A percentile compares a stretch with the other conserved stretches of the same genome.
Evolutionary conservation across 2,888 invertebrate species (phyloP).

Genomic region (Chorisops tibialis): DNA sequence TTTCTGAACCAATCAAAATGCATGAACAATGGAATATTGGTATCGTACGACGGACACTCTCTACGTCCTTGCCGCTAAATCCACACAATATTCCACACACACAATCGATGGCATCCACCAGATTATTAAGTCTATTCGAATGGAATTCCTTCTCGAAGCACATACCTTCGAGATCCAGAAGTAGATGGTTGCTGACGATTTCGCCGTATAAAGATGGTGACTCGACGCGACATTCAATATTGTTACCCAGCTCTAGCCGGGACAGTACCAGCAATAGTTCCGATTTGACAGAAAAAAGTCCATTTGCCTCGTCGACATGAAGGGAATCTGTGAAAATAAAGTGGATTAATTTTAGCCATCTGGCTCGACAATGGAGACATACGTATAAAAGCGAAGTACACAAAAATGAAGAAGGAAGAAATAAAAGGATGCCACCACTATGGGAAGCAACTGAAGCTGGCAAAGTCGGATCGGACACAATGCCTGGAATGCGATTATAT

Average conservation of each 20-base stretch:
- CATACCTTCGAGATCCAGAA: constrained; percentile 68
- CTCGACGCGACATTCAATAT: constrained; percentile 67
- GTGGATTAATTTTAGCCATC: constrained; percentile 12
- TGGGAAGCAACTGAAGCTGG: background rate
- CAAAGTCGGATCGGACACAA: background rate
- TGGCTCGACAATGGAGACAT: constrained; percentile 4
- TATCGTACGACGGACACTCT: background rate
- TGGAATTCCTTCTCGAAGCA: background rate
- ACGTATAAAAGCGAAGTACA: background rate
- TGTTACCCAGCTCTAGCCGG: constrained; percentile 65
- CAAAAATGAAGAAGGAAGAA: background rate
- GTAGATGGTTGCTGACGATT: constrained; percentile 47
- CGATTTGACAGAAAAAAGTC: constrained; percentile 62
- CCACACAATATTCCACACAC: background rate
- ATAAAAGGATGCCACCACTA: background rate
- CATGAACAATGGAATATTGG: too few relatives aligned
- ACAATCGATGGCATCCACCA: background rate
- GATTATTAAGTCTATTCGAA: background rate
- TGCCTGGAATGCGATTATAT: constrained; percentile 3
- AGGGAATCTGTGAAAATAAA: constrained; percentile 53
- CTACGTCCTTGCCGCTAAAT: background rate
- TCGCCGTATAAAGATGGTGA: constrained; percentile 59
- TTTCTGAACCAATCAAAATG: too few relatives aligned
- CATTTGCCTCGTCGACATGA: constrained; percentile 52
- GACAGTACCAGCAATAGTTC: constrained; percentile 61